These are phyloP conservation scores for Vulpes ferrilata DNA, from an alignment of 2,113 vertebrate species.

Conservation along the genomic window DNA sequence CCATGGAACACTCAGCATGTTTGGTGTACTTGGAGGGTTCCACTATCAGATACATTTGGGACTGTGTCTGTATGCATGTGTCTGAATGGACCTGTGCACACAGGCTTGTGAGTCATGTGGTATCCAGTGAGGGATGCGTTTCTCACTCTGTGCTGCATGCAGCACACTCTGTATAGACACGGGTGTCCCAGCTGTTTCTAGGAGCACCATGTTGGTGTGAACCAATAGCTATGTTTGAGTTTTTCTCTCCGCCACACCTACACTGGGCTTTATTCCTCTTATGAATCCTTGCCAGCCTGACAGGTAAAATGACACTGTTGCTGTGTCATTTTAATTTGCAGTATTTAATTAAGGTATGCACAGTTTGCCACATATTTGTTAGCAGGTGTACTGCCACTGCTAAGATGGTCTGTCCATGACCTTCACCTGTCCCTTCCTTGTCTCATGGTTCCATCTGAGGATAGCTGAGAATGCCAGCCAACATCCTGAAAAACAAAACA, in stretches of 20 bases:
- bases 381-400: background rate
- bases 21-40: background rate
- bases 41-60: too few species aligned
- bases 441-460: background rate
- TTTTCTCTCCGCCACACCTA: background rate
- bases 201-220: background rate
- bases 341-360: accelerated
- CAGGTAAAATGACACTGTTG: background rate
- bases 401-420: background rate
- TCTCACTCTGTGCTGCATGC: background rate
- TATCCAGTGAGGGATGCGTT: background rate
- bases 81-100: background rate
- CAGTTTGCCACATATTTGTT: background rate
- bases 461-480: background rate
- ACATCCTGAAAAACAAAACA: background rate
- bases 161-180: background rate
- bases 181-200: background rate
- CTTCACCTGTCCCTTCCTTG: accelerated
- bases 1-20: background rate
- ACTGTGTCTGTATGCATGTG: accelerated
- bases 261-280: background rate
- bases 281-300: background rate
- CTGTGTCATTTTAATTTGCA: too few species aligned
- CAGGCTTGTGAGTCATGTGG: background rate
- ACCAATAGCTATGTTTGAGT: background rate